Percentiles rank a stretch among this genome's conserved stretches.
Evolutionary conservation across 2,113 vertebrate genomes (phyloP).

Genomic region (Caranx melampygus): DNA sequence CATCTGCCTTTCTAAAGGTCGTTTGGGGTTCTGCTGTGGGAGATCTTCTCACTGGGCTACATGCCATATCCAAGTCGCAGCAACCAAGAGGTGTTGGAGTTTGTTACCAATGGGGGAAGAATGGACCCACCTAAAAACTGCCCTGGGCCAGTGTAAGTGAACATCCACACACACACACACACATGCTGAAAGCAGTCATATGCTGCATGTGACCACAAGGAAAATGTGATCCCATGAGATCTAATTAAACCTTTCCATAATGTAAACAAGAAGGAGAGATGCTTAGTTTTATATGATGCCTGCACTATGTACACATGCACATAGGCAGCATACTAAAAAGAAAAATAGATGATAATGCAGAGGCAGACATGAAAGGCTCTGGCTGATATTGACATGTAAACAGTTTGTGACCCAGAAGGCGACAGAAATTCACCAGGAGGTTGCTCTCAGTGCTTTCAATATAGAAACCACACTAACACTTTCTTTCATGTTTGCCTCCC

Average conservation of each 20-base stretch:
- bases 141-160: constrained; percentile 95
- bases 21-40: constrained; percentile 97
- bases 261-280: constrained; percentile 6
- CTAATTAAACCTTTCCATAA: constrained; percentile 23
- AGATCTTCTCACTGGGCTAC: constrained; percentile 98
- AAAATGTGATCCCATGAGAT: constrained; percentile 37
- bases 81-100: constrained; percentile 99
- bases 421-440: constrained; percentile 3
- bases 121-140: constrained; percentile 99
- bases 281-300: neutral
- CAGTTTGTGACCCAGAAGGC: constrained; percentile 25
- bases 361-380: constrained; percentile 28
- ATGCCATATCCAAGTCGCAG: constrained; percentile 99
- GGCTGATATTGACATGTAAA: constrained; percentile 26
- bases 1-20: constrained; percentile 85
- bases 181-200: neutral
- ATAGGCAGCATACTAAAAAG: neutral
- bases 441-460: constrained; percentile 5
- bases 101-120: constrained; percentile 96
- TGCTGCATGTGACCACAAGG: neutral
- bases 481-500: constrained; percentile 50
- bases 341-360: neutral
- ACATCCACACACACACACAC: neutral
- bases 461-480: constrained; percentile 27
- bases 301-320: too few relatives aligned